These are phyloP conservation scores for Colletes collaris DNA, from an alignment of 2,888 invertebrate species.

Conservation along the genomic window DNA sequence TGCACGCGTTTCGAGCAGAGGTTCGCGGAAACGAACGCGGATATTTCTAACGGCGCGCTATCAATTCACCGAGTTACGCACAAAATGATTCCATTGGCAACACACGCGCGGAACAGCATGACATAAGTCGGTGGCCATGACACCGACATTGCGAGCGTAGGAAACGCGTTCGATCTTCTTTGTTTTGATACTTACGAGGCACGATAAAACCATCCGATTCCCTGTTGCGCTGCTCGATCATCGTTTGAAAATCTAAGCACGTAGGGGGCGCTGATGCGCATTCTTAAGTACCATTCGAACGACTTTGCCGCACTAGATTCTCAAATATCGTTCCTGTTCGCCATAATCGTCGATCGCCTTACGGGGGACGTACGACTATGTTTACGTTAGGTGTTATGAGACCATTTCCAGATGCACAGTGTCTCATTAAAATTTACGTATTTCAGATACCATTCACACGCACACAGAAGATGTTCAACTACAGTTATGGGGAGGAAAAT, in stretches of 20 bases:
- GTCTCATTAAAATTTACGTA: too few species aligned
- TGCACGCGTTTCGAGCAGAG: not conserved
- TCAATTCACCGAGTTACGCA: slow-evolving; percentile 19
- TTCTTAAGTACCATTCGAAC: not conserved
- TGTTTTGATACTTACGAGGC: slow-evolving; percentile 41
- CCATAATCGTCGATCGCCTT: slow-evolving; percentile 1
- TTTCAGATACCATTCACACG: too few species aligned
- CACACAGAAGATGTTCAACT: too few species aligned
- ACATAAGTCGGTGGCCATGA: slow-evolving; percentile 72
- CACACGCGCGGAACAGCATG: slow-evolving; percentile 52
- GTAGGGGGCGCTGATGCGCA: slow-evolving; percentile 2
- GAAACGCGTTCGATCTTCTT: slow-evolving; percentile 64
- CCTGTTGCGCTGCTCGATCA: slow-evolving; percentile 14
- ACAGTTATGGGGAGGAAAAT: too few species aligned
- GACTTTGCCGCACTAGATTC: not conserved
- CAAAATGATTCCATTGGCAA: slow-evolving; percentile 33
- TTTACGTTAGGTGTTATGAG: not conserved
- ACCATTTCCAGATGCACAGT: too few species aligned
- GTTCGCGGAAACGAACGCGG: not conserved
- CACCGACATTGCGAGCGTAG: slow-evolving; percentile 67
- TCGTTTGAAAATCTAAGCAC: slow-evolving; percentile 1
- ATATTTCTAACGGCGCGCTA: slow-evolving; percentile 18
- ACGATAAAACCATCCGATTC: slow-evolving; percentile 12
- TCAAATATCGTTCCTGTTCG: slow-evolving; percentile 6
- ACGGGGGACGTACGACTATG: too few species aligned